Evolutionary conservation across 1,140 invertebrate species (phyloP), one percentile per base, ranked within the genome.

Genomic region (Aphelenchoides besseyi): DNA sequence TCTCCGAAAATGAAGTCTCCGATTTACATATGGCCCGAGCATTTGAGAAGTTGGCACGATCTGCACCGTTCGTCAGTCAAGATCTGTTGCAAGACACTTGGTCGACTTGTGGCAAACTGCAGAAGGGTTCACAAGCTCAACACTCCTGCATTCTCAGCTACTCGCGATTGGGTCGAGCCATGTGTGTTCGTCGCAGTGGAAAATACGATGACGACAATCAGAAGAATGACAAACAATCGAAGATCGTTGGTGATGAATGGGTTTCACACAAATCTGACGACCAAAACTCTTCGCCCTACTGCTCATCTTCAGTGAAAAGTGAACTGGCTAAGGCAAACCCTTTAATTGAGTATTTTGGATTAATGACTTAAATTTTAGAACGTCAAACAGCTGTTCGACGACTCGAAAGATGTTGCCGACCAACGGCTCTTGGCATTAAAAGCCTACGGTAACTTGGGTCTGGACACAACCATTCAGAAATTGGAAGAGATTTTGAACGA

Each of bases 361-460:
- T n/a, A n/a, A n/a, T n/a, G n/a, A n/a, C n/a, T n/a, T n/a, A n/a
- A n/a, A n/a, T n/a, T n/a, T 29, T 36, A 32, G 12, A 70, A 66
- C 16, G 12, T 76, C 3, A 76, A 76, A 57, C 18, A 62, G 55
- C 71, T 74, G 16, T 73, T 35, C 35, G 23, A 70, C 12, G 36
- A 70, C 2, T 55, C 71, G 18, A 54, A 35, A 16, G 66, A 55
- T 36, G 48, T 36, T 16, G 62, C 67, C 32, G 73, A 80, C 23
- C 69, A 75, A 69, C 1, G 63, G 12, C 66, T 80, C 18, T 59
- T 80, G 18, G 69, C 70, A 18, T 35, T 79, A 16, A 79, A 79
- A 41, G 68, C 68, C 30, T 68, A 78, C 30, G 83, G 79, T 33
- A 85, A 85, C 64, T 68, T 78, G 26, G 83, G 82, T 71, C 66